Evolutionary conservation across 1,140 invertebrate species (phyloP), one percentile per base, ranked within the genome.

Genomic region (Lepidurus couesii): DNA sequence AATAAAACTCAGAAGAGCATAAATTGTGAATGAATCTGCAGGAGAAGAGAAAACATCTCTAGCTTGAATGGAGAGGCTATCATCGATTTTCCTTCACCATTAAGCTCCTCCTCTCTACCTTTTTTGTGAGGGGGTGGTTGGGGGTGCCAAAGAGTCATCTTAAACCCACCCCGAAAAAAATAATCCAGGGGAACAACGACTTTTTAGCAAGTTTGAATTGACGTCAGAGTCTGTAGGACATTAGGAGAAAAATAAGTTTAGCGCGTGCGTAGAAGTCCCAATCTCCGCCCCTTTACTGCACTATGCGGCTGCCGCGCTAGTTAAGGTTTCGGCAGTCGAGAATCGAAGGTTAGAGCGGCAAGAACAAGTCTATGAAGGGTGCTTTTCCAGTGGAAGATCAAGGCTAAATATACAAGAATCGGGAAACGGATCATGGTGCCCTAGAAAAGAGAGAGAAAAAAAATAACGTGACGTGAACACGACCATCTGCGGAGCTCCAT

Each of bases 181-280:
- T 16, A 65, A 65, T 65, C 53, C 53, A 16, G 53, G 16, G 3
- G 53, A 9, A 7, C 53, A 65, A 65, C 16, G 53, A 65, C 16
- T 65, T 65, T 21, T 65, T 65, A n/a, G 53, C 53, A 65, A 21
- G 53, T 65, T 65, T 65, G 53, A 13, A 65, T 65, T 65, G 53
- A 65, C 53, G 53, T 65, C 53, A 65, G 34, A 34, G 34, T 34
- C 21, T 65, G 16, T 65, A 65, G 53, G 53, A 16, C 53, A 65
- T 13, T n/a, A 65, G 6, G 13, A 16, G 7, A 65, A 65, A 65
- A 13, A n/a, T 16, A 7, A 65, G 5, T 65, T n/a, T 9, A 65
- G 53, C 13, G 53, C 53, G 53, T 65, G 53, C 53, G 53, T 65
- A 9, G n/a, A 13, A 21, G 53, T 65, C 9, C 13, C 16, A 47